Conservation (phyloP, 2,888 invertebrate genomes). For the Cacoxenus indagator region DNA sequence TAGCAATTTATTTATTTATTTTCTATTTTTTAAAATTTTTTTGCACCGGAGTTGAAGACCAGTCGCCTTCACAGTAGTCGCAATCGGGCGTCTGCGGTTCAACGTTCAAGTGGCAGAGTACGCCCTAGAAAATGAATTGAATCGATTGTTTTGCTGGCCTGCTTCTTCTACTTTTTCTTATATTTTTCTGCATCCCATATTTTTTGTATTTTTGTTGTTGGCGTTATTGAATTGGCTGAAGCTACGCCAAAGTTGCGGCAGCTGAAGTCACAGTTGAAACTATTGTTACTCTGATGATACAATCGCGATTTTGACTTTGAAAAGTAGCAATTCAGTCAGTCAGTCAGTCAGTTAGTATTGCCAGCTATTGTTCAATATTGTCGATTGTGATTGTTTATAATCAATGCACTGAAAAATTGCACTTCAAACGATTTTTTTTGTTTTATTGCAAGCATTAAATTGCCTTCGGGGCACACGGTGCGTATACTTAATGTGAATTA, state of each 20-base stretch:
- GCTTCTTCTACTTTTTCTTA: background rate
- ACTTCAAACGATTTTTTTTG: constrained; percentile 50
- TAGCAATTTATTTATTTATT: background rate
- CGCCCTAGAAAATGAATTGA: constrained; percentile 68
- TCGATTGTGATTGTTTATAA: constrained; percentile 8
- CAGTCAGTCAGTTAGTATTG: constrained; percentile 7
- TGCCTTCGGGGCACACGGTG: background rate
- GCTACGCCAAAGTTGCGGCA: constrained; percentile 25
- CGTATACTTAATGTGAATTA: constrained; percentile 4
- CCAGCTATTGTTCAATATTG: constrained; percentile 20
- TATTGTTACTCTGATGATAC: constrained; percentile 53
- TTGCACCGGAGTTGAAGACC: constrained; percentile 39
- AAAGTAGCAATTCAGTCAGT: constrained; percentile 42
- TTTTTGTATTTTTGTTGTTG: constrained; percentile 17
- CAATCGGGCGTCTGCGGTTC: constrained; percentile 69
- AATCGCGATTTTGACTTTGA: constrained; percentile 66
- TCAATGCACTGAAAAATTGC: constrained; percentile 35
- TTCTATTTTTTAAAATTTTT: background rate
- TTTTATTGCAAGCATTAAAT: background rate
- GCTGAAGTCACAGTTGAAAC: constrained; percentile 21
- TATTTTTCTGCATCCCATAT: constrained; percentile 25
- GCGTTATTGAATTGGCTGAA: constrained; percentile 1
- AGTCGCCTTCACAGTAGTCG: constrained; percentile 66
- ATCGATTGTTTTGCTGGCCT: constrained; percentile 57
- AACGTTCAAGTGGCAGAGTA: constrained; percentile 69